These are phyloP conservation scores for Morone saxatilis DNA, from an alignment of 2,113 vertebrate species.

Conservation along the genomic window DNA sequence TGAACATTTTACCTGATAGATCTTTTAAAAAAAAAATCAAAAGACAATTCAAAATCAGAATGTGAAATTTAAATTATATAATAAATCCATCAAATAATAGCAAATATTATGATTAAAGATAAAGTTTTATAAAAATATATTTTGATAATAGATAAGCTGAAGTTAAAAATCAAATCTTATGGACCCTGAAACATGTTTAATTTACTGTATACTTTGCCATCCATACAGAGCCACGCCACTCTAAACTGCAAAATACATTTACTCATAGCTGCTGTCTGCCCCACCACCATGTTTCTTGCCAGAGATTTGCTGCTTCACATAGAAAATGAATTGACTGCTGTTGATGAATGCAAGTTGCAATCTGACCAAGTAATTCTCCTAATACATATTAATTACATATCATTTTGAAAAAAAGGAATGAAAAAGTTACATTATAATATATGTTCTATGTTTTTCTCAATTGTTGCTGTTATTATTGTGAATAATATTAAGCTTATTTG, in stretches of 20 bases:
- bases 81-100: background rate
- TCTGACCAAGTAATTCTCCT: background rate
- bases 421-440: background rate
- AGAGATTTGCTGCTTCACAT: background rate
- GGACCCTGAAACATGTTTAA: background rate
- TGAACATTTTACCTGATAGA: constrained; percentile 67
- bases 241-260: background rate
- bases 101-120: background rate
- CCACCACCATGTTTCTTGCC: background rate
- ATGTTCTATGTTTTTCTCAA: background rate
- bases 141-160: background rate
- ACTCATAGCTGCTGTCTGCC: background rate
- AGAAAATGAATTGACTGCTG: background rate
- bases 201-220: background rate
- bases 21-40: constrained; percentile 32
- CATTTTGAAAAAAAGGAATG: too few species aligned
- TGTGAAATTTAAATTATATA: background rate
- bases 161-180: background rate
- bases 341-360: background rate
- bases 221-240: background rate
- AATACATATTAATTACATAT: background rate
- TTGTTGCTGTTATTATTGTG: background rate
- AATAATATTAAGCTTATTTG: background rate
- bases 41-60: background rate
- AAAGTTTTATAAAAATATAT: background rate